These are phyloP conservation scores for Metacarcinus magister DNA, from an alignment of 2,888 invertebrate genomes.

Conservation along the genomic window DNA sequence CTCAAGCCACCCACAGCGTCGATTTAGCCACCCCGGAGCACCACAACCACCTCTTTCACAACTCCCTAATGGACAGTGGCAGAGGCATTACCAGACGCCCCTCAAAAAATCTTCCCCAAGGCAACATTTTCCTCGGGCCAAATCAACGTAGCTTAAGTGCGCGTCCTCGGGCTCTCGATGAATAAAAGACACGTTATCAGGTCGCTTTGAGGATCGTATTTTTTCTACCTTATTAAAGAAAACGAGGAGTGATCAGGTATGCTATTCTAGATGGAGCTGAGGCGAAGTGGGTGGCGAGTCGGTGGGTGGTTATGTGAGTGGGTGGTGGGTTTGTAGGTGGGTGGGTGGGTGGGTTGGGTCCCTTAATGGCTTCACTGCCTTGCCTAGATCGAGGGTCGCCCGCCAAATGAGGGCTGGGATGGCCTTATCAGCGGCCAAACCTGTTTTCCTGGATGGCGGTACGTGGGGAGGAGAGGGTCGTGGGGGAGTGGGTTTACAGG, in stretches of 20 bases:
- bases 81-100: background rate
- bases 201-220: background rate
- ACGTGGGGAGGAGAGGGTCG: background rate
- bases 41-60: background rate
- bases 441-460: conserved; percentile 12
- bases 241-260: background rate
- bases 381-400: conserved; percentile 45
- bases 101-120: background rate
- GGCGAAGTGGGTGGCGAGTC: background rate
- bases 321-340: background rate
- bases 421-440: conserved; percentile 12
- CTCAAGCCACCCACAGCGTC: background rate
- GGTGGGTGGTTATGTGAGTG: background rate
- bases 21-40: background rate
- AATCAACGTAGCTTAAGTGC: background rate
- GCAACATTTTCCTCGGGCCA: background rate
- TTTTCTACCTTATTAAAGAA: background rate
- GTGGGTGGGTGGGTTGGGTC: background rate
- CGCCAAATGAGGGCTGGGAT: conserved; percentile 31
- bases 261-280: background rate
- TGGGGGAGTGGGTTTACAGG: background rate
- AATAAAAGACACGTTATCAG: background rate
- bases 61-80: background rate
- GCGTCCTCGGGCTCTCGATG: background rate
- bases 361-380: conserved; percentile 16